phyloP scores from a whole-genome alignment of 2,888 invertebrate species.

The Leptinotarsa juncta region DNA sequence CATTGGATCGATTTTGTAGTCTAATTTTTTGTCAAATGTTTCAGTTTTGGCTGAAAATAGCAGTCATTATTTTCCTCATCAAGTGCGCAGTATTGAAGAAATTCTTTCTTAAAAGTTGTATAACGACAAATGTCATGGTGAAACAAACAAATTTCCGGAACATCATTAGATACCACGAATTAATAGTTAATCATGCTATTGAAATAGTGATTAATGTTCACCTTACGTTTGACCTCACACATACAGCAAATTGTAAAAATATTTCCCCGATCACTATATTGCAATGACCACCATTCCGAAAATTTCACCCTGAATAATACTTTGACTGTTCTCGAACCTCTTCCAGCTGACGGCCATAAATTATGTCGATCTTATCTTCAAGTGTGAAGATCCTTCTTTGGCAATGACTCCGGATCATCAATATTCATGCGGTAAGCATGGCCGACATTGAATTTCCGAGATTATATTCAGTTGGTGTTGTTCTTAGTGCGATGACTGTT shows the following conservation, averaged over 20 bases:
- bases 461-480: not conserved
- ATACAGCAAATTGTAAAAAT: not conserved
- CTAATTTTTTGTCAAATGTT: too few species aligned
- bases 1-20: too few species aligned
- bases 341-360: not conserved
- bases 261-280: not conserved
- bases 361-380: not conserved
- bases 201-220: not conserved
- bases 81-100: too few species aligned
- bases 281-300: not conserved
- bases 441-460: not conserved
- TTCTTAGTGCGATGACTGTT: too few species aligned
- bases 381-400: conserved; percentile 1
- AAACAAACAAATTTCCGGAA: not conserved
- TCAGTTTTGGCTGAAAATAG: too few species aligned
- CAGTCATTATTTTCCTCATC: too few species aligned
- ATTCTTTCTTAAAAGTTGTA: too few species aligned
- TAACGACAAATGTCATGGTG: not conserved
- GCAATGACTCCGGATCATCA: not conserved
- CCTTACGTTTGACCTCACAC: not conserved
- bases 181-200: not conserved
- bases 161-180: not conserved
- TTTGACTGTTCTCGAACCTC: not conserved
- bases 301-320: not conserved
- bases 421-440: conserved; percentile 1